Evolutionary conservation across 2,113 vertebrate genomes (phyloP).

Genomic region (Panthera tigris): DNA sequence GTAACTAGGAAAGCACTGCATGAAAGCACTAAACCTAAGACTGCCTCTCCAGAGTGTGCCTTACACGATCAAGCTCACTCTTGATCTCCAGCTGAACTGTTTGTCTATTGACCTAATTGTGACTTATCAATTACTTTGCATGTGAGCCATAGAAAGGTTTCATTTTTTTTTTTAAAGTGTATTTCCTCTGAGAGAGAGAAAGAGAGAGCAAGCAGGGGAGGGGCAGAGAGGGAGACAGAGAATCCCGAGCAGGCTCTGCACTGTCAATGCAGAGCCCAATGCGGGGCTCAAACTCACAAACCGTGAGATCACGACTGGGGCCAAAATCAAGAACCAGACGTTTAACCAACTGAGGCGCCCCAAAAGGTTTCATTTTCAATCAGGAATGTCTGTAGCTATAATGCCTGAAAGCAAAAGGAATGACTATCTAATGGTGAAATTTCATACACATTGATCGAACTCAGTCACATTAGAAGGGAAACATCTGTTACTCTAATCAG

Average conservation of each 20-base stretch:
- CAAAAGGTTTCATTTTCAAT: neutral
- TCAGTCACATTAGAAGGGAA: neutral
- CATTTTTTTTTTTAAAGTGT: too few relatives aligned
- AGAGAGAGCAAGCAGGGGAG: too few relatives aligned
- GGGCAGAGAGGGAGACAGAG: too few relatives aligned
- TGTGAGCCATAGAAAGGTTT: neutral
- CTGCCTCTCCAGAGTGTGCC: neutral
- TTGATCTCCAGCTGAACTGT: neutral
- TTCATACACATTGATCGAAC: neutral
- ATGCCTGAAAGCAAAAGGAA: neutral
- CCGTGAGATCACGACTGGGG: too few relatives aligned
- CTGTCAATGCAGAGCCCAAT: too few relatives aligned
- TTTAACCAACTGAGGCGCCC: too few relatives aligned
- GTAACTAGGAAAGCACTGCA: neutral
- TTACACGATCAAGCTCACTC: neutral
- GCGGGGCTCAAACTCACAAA: too few relatives aligned
- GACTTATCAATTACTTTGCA: neutral
- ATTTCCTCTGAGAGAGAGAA: too few relatives aligned
- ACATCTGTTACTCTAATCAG: neutral
- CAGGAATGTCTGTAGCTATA: neutral
- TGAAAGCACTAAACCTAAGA: neutral
- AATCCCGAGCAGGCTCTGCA: too few relatives aligned
- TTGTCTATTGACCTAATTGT: neutral
- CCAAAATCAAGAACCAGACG: too few relatives aligned
- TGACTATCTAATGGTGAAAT: conserved; percentile 8